phyloP scores from a whole-genome alignment of 2,888 invertebrate species.

The Adelognathus sp. region DNA sequence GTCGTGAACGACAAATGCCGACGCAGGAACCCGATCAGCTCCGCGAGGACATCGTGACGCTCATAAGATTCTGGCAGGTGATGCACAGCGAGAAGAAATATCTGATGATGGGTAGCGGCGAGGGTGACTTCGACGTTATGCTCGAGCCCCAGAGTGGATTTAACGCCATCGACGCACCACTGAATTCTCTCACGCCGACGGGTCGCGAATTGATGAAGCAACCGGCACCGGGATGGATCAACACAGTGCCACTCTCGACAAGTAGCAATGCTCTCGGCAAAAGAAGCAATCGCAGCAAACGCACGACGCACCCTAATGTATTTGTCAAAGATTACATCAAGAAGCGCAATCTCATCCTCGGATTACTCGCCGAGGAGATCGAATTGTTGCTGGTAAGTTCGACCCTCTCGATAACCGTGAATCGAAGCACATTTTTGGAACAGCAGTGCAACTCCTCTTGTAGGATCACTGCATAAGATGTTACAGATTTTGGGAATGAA shows the following conservation, averaged over 20 bases:
- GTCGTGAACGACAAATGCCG: slow-evolving; percentile 94
- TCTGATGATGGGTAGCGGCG: slow-evolving; percentile 90
- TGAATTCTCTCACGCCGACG: slow-evolving; percentile 66
- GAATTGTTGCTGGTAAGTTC: slow-evolving; percentile 90
- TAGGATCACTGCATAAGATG: too few relatives aligned
- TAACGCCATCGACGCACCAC: slow-evolving; percentile 66
- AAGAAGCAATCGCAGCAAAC: slow-evolving; percentile 89
- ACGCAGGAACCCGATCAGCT: slow-evolving; percentile 90
- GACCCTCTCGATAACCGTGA: background rate
- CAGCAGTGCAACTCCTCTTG: background rate
- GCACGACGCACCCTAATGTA: slow-evolving; percentile 85
- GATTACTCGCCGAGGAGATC: slow-evolving; percentile 96
- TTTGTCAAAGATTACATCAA: slow-evolving; percentile 97
- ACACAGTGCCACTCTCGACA: slow-evolving; percentile 91
- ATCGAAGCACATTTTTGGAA: background rate
- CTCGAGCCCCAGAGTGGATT: slow-evolving; percentile 73
- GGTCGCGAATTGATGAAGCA: slow-evolving; percentile 74
- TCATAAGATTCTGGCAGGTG: slow-evolving; percentile 97
- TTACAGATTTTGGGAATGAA: too few relatives aligned
- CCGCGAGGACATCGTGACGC: slow-evolving; percentile 93
- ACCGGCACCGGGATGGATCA: slow-evolving; percentile 90
- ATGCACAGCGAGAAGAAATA: slow-evolving; percentile 98
- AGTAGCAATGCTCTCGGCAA: slow-evolving; percentile 87
- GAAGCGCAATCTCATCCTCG: slow-evolving; percentile 96
- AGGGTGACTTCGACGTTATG: slow-evolving; percentile 83